Evolutionary conservation across 2,113 vertebrate species (phyloP), one percentile per base, ranked within the genome.

Genomic region (Lamprologus sp.): DNA sequence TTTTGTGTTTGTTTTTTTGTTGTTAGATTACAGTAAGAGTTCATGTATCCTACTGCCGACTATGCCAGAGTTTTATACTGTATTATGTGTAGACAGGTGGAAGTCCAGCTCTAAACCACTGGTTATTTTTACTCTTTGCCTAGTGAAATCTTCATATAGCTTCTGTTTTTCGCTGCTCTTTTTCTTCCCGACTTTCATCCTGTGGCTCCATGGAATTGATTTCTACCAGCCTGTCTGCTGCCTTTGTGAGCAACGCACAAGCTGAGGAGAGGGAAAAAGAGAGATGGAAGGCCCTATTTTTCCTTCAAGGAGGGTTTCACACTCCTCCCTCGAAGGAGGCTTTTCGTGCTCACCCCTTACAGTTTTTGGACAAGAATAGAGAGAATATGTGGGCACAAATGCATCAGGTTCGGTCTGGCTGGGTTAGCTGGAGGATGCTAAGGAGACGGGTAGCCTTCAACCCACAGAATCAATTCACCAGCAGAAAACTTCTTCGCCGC

Each of bases 201-300:
- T 88, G 55, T 84, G 88, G 92, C 94, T 94, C 93, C 89, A 91
- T 91, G 91, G 94, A 95, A 96, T 96, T 94, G 94, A 96, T 96
- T 95, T 95, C 82, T 83, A 88, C 82, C 88, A 73, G 84, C 91
- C 88, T 91, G 94, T 95, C 92, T 94, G 91, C 92, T 94, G 90
- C 91, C 93, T 95, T 94, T 95, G 92, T 95, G 93, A 95, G 90
- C 88, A 92, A 92, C 21, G 19, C 80, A 56, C 87, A 85, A 82
- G 86, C 87, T 83, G 60, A 85, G 82, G 68, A 89, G 87, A 87
- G 83, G 84, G 92, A 79, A 84, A 91, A 89, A 83, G 84, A 87
- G 85, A 47, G 84, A 94, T 91, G 87, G 91, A 93, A 87, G 88
- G 90, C 86, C 89, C 84, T 89, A 82, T 90, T 92, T 93, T 88